A percentile compares a stretch with the other conserved stretches of the same genome.
phyloP scores from a whole-genome alignment of 1,140 invertebrate species.

The Xylocopa sonorina region DNA sequence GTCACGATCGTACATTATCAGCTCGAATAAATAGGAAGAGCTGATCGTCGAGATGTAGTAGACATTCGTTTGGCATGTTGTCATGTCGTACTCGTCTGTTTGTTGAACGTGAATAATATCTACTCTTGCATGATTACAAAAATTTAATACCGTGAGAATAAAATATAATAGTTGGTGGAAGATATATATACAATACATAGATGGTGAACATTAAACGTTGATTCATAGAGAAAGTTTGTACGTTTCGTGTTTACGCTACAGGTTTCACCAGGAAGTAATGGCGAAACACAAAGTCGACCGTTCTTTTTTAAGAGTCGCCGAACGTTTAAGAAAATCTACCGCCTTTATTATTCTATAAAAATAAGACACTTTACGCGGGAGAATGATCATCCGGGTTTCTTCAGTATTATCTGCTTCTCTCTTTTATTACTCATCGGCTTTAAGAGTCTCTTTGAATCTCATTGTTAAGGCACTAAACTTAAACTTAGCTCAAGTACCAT shows the following conservation, averaged over 20 bases:
- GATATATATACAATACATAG: not conserved
- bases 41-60: not conserved
- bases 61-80: not conserved
- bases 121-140: too few species aligned
- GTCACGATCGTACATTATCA: constrained; percentile 1
- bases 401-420: constrained; percentile 20
- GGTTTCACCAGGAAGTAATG: too few species aligned
- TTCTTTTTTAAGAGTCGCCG: not conserved
- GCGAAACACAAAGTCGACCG: not conserved
- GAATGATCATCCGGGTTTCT: constrained; percentile 20
- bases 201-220: not conserved
- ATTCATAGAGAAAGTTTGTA: not conserved
- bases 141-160: not conserved
- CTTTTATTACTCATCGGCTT: constrained; percentile 40
- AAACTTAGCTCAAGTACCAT: constrained; percentile 25
- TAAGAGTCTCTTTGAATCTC: constrained; percentile 45
- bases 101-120: too few species aligned
- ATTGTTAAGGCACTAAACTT: constrained; percentile 28
- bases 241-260: too few species aligned
- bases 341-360: constrained; percentile 51
- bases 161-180: not conserved
- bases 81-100: not conserved
- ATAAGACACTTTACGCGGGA: constrained; percentile 26
- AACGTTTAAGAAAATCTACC: constrained; percentile 27
- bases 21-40: not conserved